Conservation (phyloP, 2,797 vertebrate genomes). For the Xerus rutilus region DNA sequence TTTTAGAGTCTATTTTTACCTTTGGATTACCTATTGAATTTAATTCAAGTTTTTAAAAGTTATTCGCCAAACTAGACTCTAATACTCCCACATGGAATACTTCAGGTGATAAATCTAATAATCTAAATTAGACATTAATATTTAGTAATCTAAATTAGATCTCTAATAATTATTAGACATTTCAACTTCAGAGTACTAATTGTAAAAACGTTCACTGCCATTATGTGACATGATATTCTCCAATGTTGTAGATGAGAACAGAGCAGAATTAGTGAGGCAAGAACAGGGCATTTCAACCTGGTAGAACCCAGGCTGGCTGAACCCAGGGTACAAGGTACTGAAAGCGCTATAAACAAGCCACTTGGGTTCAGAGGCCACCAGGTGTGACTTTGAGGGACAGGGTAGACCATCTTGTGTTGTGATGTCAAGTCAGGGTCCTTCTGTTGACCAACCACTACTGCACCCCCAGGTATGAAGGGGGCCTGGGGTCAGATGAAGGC, state of each 20-base stretch:
- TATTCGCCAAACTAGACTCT: background rate
- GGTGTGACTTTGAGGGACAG: background rate
- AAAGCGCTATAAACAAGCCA: background rate
- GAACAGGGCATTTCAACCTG: background rate
- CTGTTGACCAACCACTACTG: background rate
- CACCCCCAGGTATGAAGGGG: background rate
- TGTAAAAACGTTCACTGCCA: constrained; percentile 30
- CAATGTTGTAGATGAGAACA: background rate
- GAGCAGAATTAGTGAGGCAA: background rate
- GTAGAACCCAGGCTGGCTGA: background rate
- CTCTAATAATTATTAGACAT: constrained; percentile 56
- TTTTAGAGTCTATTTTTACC: constrained; percentile 28
- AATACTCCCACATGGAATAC: background rate
- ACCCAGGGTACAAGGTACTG: background rate
- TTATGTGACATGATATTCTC: background rate
- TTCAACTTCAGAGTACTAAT: constrained; percentile 26
- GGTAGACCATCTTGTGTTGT: accelerated
- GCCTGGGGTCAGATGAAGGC: background rate
- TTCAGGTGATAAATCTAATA: constrained; percentile 44
- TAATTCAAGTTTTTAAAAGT: constrained; percentile 53
- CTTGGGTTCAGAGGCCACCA: background rate
- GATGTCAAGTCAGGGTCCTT: background rate
- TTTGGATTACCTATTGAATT: background rate
- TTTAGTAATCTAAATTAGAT: constrained; percentile 71
- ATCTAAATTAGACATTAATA: constrained; percentile 61